phyloP scores from a whole-genome alignment of 2,113 vertebrate genomes.

The Daubentonia madagascariensis region DNA sequence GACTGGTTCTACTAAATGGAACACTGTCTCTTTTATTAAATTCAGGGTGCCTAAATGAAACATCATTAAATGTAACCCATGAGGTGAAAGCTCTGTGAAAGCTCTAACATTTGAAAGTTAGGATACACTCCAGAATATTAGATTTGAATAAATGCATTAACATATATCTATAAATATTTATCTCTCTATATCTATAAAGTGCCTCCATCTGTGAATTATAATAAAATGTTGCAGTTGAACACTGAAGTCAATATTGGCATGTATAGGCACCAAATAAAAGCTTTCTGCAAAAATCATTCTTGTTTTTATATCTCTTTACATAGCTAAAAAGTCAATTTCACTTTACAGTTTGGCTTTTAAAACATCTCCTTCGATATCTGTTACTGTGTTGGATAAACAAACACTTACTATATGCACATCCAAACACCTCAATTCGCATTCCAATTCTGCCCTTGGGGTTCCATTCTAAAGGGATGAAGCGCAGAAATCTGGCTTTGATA shows the following conservation, averaged over 20 bases:
- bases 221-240: not conserved
- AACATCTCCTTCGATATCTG: not conserved
- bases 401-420: constrained; percentile 90
- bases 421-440: constrained; percentile 89
- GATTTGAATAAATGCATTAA: not conserved
- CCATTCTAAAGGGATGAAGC: constrained; percentile 90
- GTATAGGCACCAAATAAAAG: not conserved
- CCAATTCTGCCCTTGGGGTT: constrained; percentile 90
- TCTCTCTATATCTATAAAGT: not conserved
- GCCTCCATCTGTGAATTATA: not conserved
- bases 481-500: constrained; percentile 87
- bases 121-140: not conserved
- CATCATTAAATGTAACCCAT: not conserved
- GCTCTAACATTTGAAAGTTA: not conserved
- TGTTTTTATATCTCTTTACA: not conserved
- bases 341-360: not conserved
- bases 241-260: not conserved
- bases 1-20: not conserved
- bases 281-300: not conserved
- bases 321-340: constrained; percentile 4
- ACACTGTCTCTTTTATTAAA: not conserved
- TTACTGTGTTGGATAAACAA: constrained; percentile 28
- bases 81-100: not conserved
- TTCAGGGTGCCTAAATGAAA: not conserved
- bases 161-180: not conserved